Conservation (phyloP, 2,113 vertebrate species). For the Elephantulus edwardii region DNA sequence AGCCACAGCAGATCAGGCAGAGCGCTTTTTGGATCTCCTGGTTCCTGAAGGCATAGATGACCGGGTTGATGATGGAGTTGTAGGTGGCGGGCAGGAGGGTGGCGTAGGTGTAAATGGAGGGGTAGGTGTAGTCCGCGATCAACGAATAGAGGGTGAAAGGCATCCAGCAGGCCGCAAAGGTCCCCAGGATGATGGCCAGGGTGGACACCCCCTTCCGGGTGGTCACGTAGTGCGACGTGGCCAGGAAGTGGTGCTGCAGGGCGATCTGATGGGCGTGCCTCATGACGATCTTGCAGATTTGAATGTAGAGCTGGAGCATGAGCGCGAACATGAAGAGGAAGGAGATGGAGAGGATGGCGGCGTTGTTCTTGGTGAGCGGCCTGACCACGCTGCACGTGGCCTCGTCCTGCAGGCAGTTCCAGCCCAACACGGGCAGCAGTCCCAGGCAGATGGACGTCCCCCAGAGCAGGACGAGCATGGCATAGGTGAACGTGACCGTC, state of each 20-base stretch:
- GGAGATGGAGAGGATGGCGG: constrained; percentile 94
- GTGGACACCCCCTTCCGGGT: constrained; percentile 98
- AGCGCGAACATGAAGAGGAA: constrained; percentile 98
- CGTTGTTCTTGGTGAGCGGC: constrained; percentile 97
- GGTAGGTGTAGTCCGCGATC: constrained; percentile 97
- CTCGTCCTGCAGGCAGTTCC: constrained; percentile 97
- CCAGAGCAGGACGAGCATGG: constrained; percentile 97
- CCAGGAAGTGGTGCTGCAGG: constrained; percentile 98
- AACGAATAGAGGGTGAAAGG: constrained; percentile 98
- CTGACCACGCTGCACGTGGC: constrained; percentile 96
- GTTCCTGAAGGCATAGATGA: constrained; percentile 99
- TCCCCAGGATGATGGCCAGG: constrained; percentile 98
- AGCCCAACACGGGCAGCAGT: constrained; percentile 94
- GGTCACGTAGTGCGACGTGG: constrained; percentile 98
- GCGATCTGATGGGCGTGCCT: constrained; percentile 98
- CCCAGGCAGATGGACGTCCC: constrained; percentile 94
- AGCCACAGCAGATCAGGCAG: constrained; percentile 97
- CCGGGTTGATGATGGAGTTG: constrained; percentile 98
- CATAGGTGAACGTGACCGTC: constrained; percentile 96
- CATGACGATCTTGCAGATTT: constrained; percentile 99
- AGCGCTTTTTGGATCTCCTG: constrained; percentile 99
- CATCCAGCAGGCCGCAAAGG: constrained; percentile 99
- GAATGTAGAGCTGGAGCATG: constrained; percentile 98
- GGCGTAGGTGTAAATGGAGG: constrained; percentile 98
- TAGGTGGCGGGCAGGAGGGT: constrained; percentile 98